Evolutionary conservation across 2,797 vertebrate species (phyloP), one percentile per base, ranked within the genome.

Genomic region (Thaleichthys pacificus): DNA sequence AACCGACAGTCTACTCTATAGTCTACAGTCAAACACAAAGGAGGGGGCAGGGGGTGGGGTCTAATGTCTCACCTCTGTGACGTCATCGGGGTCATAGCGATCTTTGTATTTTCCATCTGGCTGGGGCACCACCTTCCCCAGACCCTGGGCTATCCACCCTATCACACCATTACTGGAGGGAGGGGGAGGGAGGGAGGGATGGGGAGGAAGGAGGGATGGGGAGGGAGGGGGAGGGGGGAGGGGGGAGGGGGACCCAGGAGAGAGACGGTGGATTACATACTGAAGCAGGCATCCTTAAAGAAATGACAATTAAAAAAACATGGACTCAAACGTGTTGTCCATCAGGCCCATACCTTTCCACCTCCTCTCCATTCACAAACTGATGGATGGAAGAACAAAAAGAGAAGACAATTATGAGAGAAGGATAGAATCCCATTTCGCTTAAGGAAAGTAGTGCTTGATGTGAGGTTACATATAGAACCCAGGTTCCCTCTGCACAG

Each of bases 111-210:
- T 94, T 0, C 86, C 91, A 15, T 94, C 93, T 64, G 95, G 92
- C 80, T 97, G 96, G 0, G 97, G 96, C 28, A 98, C 71, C 21
- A 97, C 92, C 77, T 93, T 96, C 75, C 90, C 94, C 21, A 97
- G 91, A 72, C 94, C 94, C 69, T 96, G 94, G n/a, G 91, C 77
- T 6, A 99, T 90, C 96, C 97, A 98, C 65, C 22, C 81, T 0
- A 97, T 86, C 35, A 97, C 86, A 2, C 92, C 89, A 0, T 88
- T 5, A 85, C 96, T 98, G 81, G 1, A 0, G 71, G 1, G 49
- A 61, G 61, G 66, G 80, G 60, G 24, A 14, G 22, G 28, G 60
- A 26, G 19, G 14, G 54, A 72, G 70, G 58, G 61, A 72, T 51
- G 65, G 30, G 56, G 49, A 17, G 49, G 17, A 5, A 56, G 63